Evolutionary conservation across 2,113 vertebrate genomes (phyloP), one percentile per base, ranked within the genome.

Genomic region (Dendropsophus ebraccatus): DNA sequence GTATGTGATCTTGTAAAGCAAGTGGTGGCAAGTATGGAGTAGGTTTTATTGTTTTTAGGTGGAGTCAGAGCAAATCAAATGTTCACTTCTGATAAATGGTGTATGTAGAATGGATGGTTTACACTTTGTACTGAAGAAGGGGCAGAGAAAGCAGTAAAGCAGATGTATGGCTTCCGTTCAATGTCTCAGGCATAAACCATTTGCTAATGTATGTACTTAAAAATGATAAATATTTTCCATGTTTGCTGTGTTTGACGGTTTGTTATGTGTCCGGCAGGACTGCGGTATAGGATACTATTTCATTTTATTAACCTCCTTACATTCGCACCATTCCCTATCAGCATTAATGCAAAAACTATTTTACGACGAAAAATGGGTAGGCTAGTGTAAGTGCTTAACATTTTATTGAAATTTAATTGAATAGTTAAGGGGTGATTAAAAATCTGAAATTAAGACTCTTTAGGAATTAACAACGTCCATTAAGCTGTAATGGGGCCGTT

Each of bases 381-480:
- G 94, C 94, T 95, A 95, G 94, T 95, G 93, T 95, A 95, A 94
- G 95, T 95, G 93, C 94, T 95, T 95, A 95, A 94, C 95, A 95
- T 95, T 95, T 95, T 95, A 95, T 95, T 95, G 95, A 95, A 95
- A 95, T 96, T 96, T 96, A 97, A 97, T 97, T 97, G 95, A 95
- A 96, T 95, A 95, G 92, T 96, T 95, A 95, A 94, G 94, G 95
- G 94, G 95, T 96, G 95, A 96, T 96, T 96, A 96, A 96, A 97
- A 96, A 94, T 97, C 96, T 95, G 95, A 96, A 97, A 97, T 97
- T 95, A 97, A 95, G 94, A 93, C 95, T 96, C 95, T 95, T 95
- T 95, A 95, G 95, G 96, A 96, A 96, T 96, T 96, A 94, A 96
- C 93, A 94, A 94, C 94, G 93, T 94, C 94, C 96, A 96, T 96